A percentile compares a stretch with the other conserved stretches of the same genome.
These are phyloP conservation scores for Thamnophis sirtalis DNA, from an alignment of 2,113 vertebrate species.

Conservation along the genomic window DNA sequence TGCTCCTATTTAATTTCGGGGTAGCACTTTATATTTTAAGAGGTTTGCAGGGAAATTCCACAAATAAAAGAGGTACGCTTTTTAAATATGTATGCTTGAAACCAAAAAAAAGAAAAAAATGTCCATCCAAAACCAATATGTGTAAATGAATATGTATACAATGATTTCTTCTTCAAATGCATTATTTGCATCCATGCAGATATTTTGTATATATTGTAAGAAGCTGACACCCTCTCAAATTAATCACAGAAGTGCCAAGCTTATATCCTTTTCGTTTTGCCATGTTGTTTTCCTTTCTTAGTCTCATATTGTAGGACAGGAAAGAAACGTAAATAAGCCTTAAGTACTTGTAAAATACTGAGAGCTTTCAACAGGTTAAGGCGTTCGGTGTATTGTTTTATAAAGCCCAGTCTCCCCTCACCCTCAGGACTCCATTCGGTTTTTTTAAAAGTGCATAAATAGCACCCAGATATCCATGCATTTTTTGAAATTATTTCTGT, in stretches of 20 bases:
- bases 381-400: slow-evolving; percentile 41
- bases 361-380: slow-evolving; percentile 57
- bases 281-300: slow-evolving; percentile 47
- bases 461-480: slow-evolving; percentile 25
- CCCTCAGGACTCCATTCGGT: slow-evolving; percentile 6
- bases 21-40: slow-evolving; percentile 71
- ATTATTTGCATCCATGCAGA: slow-evolving; percentile 59
- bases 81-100: slow-evolving; percentile 68
- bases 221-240: slow-evolving; percentile 64
- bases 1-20: slow-evolving; percentile 59
- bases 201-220: slow-evolving; percentile 64
- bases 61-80: slow-evolving; percentile 61
- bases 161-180: slow-evolving; percentile 54
- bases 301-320: slow-evolving; percentile 59
- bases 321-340: slow-evolving; percentile 69
- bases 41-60: slow-evolving; percentile 66
- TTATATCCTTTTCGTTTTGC: slow-evolving; percentile 58
- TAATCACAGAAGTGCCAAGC: slow-evolving; percentile 78
- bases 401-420: neutral
- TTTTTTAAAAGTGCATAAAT: slow-evolving; percentile 16
- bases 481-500: slow-evolving; percentile 43
- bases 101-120: slow-evolving; percentile 63
- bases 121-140: slow-evolving; percentile 55
- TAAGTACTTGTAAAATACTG: slow-evolving; percentile 61
- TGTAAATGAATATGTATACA: slow-evolving; percentile 67